Base-by-base conservation (phyloP, 2,113 vertebrate genomes). In the Oncorhynchus kisutch region DNA sequence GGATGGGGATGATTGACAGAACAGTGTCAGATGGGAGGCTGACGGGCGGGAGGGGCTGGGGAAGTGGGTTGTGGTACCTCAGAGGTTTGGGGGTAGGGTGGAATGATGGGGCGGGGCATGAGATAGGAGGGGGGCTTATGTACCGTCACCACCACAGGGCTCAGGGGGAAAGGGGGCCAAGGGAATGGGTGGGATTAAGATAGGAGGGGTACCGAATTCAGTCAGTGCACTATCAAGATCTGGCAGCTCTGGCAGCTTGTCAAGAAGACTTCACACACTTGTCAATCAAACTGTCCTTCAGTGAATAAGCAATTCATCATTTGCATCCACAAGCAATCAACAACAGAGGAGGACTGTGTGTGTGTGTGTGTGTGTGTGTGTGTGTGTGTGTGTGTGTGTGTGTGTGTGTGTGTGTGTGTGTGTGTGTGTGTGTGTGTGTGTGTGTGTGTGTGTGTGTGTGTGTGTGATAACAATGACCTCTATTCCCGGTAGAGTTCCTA, bases 281-380 rank as follows among this genome's bases (percentile, higher is more conserved):
- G 75, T 70, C 78, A 75, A 60, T 83, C 78, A 83, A 75, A 78
- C 51, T 31, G 49, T 49, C 22, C 25, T 39, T 48, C 25, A 16
- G 70, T 54, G 75, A 69, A 72, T 78, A 75, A 72, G 69, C 80
- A 84, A 87, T 89, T 87, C 86, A 88, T 91, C 78, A 90, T 77
- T 82, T 77, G 74, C 79, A 76, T 82, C 70, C 81, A 76, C 68
- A 77, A 69, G 68, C 51, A 67, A 66, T 81, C 80, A 81, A 81
- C 77, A 64, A 48, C 2, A 20, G 65, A 45, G 22, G 60, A 45
- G 62, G 48, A 31, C 7, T 49, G 25, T n/a, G 24, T 62, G 54
- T 20, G 2, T 29, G 27, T 66, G 59, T 68, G 75, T 25, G 67
- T 73, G 3, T 62, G 29, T 29, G 29, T 29, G 3, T 0, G 60